Percentiles rank a stretch among this genome's conserved stretches.
Evolutionary conservation across 2,888 invertebrate genomes (phyloP).

Genomic region (Tetanocera ferruginea): DNA sequence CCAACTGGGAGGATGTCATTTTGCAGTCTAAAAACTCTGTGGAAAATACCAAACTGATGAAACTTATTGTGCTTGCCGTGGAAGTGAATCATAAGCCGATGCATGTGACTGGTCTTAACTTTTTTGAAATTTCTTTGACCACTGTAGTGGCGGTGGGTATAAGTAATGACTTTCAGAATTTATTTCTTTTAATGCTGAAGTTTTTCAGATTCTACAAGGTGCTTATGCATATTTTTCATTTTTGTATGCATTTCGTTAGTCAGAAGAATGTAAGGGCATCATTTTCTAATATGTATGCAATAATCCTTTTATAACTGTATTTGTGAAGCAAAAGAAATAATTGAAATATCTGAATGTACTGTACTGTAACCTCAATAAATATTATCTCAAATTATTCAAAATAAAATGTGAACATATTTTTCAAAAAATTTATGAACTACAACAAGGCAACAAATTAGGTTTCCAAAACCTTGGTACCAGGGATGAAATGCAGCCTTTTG

Average conservation of each 20-base stretch:
- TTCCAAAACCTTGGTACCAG: too few species aligned
- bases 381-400: too few species aligned
- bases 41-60: conserved; percentile 51
- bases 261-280: too few species aligned
- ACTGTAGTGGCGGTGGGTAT: conserved; percentile 47
- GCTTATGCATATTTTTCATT: conserved; percentile 53
- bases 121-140: conserved; percentile 49
- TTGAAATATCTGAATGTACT: too few species aligned
- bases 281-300: too few species aligned
- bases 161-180: not conserved
- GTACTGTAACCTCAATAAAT: too few species aligned
- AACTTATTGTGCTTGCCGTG: conserved; percentile 47
- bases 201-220: conserved; percentile 51
- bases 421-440: too few species aligned
- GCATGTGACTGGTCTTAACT: conserved; percentile 47
- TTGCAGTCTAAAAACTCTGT: conserved; percentile 42
- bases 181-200: not conserved
- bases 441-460: too few species aligned
- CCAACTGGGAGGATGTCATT: conserved; percentile 53
- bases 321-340: too few species aligned
- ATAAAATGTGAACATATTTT: too few species aligned
- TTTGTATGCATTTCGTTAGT: conserved; percentile 49
- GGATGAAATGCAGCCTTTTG: too few species aligned
- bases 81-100: conserved; percentile 49
- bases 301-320: too few species aligned